A percentile compares a stretch with the other conserved stretches of the same genome.
phyloP scores from a whole-genome alignment of 2,888 invertebrate genomes.

The Portevinia maculata region DNA sequence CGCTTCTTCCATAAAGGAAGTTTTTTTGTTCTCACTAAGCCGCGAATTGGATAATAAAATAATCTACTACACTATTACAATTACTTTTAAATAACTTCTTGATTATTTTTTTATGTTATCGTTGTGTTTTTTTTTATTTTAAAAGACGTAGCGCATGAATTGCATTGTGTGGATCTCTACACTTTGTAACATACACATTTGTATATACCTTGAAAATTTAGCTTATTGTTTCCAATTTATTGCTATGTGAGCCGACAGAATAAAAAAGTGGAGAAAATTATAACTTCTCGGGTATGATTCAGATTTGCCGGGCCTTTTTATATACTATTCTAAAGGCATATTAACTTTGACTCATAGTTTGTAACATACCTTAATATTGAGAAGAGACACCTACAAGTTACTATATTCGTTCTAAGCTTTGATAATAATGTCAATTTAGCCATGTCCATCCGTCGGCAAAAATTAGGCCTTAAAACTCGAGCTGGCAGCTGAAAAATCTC shows the following conservation, averaged over 20 bases:
- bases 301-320: no score
- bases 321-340: no score
- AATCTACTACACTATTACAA: not conserved
- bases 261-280: not conserved
- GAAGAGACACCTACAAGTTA: no score
- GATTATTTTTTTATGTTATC: not conserved
- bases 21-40: slow-evolving; percentile 7
- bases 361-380: no score
- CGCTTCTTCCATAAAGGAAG: slow-evolving; percentile 22
- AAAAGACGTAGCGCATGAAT: slow-evolving; percentile 13
- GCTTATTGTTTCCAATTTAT: not conserved
- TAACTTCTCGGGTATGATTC: no score
- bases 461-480: no score
- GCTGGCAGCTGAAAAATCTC: no score
- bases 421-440: no score
- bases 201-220: not conserved
- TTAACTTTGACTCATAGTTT: no score
- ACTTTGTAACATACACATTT: slow-evolving; percentile 4
- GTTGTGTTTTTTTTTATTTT: slow-evolving; percentile 6
- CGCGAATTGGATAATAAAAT: slow-evolving; percentile 8
- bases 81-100: not conserved
- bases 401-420: no score
- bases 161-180: slow-evolving; percentile 5
- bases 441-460: no score
- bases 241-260: not conserved